These are phyloP conservation scores for Hydrophis major DNA, from an alignment of 2,797 vertebrate genomes.

Conservation along the genomic window DNA sequence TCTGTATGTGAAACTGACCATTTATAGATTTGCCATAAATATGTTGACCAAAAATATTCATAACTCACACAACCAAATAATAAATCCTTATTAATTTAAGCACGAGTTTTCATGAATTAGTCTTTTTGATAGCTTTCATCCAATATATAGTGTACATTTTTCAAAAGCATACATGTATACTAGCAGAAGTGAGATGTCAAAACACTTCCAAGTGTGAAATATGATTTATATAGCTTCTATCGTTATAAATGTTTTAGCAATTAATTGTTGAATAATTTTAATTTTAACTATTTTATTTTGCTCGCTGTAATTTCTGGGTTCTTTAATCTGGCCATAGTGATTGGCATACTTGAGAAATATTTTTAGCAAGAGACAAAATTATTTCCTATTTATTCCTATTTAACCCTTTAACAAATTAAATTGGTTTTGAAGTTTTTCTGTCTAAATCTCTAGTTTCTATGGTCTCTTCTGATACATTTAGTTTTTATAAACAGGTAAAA, in stretches of 20 bases:
- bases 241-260: neutral
- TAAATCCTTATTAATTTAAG: neutral
- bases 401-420: slow-evolving; percentile 76
- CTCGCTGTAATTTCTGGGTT: slow-evolving; percentile 43
- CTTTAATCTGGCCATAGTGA: slow-evolving; percentile 32
- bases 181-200: neutral
- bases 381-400: slow-evolving; percentile 69
- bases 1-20: neutral
- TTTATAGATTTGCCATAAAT: neutral
- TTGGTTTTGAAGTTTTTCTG: slow-evolving; percentile 76
- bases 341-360: slow-evolving; percentile 57
- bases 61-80: neutral
- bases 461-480: slow-evolving; percentile 75
- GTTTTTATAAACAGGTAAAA: slow-evolving; percentile 80
- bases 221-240: neutral
- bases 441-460: slow-evolving; percentile 72
- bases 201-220: neutral
- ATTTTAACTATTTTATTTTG: slow-evolving; percentile 12
- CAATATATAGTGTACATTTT: neutral
- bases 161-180: neutral
- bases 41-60: neutral
- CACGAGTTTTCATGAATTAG: neutral
- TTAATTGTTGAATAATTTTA: slow-evolving; percentile 10
- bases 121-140: neutral
- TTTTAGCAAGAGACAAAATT: slow-evolving; percentile 64